Conservation (phyloP, 2,797 vertebrate genomes). For the Gymnothorax reevesii region DNA sequence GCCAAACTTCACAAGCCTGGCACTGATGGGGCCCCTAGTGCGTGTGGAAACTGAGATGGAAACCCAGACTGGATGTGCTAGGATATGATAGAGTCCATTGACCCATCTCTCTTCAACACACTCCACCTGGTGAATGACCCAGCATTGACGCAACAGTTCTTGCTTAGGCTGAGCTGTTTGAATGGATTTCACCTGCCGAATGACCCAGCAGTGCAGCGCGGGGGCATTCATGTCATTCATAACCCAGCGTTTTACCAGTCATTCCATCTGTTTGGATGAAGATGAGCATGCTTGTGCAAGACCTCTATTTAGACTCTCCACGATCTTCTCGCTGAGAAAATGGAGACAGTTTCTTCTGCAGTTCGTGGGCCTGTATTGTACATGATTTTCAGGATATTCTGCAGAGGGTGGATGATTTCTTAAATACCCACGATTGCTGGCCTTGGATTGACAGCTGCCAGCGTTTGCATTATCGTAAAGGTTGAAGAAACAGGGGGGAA, state of each 20-base stretch:
- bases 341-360: not conserved
- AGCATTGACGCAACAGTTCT: too few relatives aligned
- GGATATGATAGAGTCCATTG: too few relatives aligned
- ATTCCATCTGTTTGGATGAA: not conserved
- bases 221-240: too few relatives aligned
- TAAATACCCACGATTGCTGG: not conserved
- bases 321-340: not conserved
- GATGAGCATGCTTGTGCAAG: not conserved
- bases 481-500: not conserved
- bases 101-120: too few relatives aligned
- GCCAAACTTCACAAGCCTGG: too few relatives aligned
- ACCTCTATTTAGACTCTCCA: not conserved
- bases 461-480: not conserved
- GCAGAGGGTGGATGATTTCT: not conserved
- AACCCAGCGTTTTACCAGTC: not conserved
- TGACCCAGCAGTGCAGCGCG: too few relatives aligned
- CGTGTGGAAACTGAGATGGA: not conserved
- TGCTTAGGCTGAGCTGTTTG: too few relatives aligned
- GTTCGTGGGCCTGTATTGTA: not conserved
- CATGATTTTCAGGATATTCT: not conserved
- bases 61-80: not conserved
- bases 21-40: too few relatives aligned
- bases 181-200: too few relatives aligned
- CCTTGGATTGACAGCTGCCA: not conserved
- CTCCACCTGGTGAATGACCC: too few relatives aligned